phyloP scores from a whole-genome alignment of 2,113 vertebrate genomes.

The Phocoena phocoena region DNA sequence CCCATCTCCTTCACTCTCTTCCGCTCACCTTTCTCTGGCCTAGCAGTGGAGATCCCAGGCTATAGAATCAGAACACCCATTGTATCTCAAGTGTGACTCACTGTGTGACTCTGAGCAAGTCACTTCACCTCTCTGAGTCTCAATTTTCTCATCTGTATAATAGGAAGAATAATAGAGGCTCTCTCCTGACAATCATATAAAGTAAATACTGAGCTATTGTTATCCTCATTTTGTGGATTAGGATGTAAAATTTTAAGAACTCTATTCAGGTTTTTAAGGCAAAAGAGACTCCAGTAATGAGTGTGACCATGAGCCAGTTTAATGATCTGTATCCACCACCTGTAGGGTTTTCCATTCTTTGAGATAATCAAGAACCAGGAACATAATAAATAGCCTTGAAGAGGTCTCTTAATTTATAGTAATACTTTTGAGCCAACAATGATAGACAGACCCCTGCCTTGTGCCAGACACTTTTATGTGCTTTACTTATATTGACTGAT shows the following conservation, averaged over 20 bases:
- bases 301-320: background rate
- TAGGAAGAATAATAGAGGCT: background rate
- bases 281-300: background rate
- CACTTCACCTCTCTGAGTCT: slow-evolving; percentile 11
- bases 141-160: background rate
- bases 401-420: background rate
- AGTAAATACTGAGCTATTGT: background rate
- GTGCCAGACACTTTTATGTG: background rate
- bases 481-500: background rate
- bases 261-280: background rate
- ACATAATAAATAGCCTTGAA: background rate
- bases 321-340: background rate
- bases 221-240: background rate
- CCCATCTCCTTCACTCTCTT: background rate
- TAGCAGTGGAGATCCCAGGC: background rate
- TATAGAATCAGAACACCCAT: background rate
- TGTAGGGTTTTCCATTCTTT: background rate
- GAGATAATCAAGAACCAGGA: background rate
- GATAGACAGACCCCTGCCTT: background rate
- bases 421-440: background rate
- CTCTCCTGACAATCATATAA: background rate
- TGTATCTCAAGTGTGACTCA: background rate
- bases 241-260: background rate
- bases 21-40: background rate
- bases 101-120: background rate